Percentiles rank a stretch among this genome's conserved stretches.
phyloP scores from a whole-genome alignment of 2,797 vertebrate genomes.

The Atherinosoma microstoma region DNA sequence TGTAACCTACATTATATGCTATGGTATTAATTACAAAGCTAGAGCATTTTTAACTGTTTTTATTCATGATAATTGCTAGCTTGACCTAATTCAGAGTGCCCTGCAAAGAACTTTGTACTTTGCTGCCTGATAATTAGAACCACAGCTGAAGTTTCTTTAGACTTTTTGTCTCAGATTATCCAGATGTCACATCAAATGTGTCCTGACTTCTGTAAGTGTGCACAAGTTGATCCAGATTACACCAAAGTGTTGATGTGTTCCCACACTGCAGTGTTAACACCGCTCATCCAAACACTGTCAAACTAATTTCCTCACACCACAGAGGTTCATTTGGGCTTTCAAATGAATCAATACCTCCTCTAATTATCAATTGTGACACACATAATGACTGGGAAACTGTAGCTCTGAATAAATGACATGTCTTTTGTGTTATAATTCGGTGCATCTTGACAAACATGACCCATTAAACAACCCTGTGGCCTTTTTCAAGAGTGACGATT shows the following conservation, averaged over 20 bases:
- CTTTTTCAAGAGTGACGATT: constrained; percentile 82
- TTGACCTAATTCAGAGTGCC: constrained; percentile 70
- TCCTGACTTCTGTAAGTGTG: constrained; percentile 29
- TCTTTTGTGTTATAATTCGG: constrained; percentile 84
- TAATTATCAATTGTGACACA: constrained; percentile 84
- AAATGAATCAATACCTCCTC: constrained; percentile 77
- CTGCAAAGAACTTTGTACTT: constrained; percentile 49
- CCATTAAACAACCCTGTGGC: constrained; percentile 82
- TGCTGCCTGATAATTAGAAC: constrained; percentile 45
- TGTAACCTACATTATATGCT: constrained; percentile 53
- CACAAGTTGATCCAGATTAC: constrained; percentile 34
- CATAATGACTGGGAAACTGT: constrained; percentile 79
- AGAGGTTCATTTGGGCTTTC: constrained; percentile 79
- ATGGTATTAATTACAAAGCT: constrained; percentile 70
- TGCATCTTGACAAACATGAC: constrained; percentile 86
- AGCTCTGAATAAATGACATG: constrained; percentile 76
- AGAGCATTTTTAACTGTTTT: constrained; percentile 65
- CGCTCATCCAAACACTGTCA: constrained; percentile 76
- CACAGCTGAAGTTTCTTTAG: constrained; percentile 26
- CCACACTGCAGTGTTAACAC: constrained; percentile 60
- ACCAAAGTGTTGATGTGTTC: constrained; percentile 41
- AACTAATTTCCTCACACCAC: constrained; percentile 72
- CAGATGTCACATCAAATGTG: constrained; percentile 42
- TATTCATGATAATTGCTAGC: constrained; percentile 60
- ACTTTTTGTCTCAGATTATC: constrained; percentile 45